Evolutionary conservation across 2,888 invertebrate genomes (phyloP).

Genomic region (Sepiola atlantica): DNA sequence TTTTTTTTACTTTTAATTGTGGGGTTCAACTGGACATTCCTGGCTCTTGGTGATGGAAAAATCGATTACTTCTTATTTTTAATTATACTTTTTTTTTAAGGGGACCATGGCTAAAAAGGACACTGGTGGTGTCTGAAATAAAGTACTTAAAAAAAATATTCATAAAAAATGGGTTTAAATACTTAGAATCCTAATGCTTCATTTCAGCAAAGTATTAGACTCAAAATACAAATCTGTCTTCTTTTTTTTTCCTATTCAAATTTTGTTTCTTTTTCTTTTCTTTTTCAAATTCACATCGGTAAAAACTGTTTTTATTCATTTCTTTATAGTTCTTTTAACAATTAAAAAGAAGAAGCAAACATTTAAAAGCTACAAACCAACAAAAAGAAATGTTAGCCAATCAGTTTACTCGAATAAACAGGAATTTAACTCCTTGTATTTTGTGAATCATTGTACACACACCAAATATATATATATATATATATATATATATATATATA

Average conservation of each 20-base stretch:
- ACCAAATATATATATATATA: neutral
- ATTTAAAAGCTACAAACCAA: neutral
- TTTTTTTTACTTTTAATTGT: neutral
- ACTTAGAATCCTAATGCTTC: neutral
- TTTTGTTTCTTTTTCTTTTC: neutral
- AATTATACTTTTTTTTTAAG: neutral
- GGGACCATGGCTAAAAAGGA: neutral
- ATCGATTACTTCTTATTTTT: neutral
- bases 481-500: no score
- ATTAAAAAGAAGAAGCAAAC: neutral
- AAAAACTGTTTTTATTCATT: constrained; percentile 11
- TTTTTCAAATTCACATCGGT: neutral
- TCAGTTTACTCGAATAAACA: neutral
- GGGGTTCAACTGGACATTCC: constrained; percentile 32
- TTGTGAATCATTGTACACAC: neutral
- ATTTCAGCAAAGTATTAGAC: constrained; percentile 12
- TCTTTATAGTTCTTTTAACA: neutral
- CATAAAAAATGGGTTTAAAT: neutral
- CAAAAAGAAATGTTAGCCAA: neutral
- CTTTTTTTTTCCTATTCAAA: neutral
- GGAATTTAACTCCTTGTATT: neutral
- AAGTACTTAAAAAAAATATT: neutral
- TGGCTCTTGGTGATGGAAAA: neutral
- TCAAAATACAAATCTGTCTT: neutral
- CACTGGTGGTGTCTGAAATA: neutral